Percentiles rank a stretch among this genome's conserved stretches.
phyloP scores from a whole-genome alignment of 2,888 invertebrate species.

The Euzophera pinguis region DNA sequence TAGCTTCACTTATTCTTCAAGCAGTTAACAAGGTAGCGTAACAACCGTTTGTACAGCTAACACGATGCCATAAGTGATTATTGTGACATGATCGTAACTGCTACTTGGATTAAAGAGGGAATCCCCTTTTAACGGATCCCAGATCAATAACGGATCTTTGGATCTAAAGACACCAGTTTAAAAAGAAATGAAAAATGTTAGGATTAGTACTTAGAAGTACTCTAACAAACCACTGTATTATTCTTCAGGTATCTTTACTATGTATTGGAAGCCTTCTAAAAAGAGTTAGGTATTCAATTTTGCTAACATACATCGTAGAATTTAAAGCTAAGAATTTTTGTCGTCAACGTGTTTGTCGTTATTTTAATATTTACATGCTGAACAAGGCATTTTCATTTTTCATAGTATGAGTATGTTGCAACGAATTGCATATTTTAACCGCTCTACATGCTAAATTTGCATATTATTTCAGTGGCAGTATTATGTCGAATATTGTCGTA shows the following conservation, averaged over 20 bases:
- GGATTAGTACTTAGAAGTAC: too few species aligned
- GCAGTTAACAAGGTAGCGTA: not conserved
- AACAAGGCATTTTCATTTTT: not conserved
- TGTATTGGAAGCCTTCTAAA: too few species aligned
- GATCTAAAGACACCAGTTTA: too few species aligned
- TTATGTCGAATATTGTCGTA: not conserved
- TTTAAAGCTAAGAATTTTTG: not conserved
- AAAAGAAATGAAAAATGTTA: too few species aligned
- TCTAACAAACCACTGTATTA: too few species aligned
- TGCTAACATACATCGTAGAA: too few species aligned
- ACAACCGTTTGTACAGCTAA: constrained; percentile 1
- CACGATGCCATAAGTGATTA: not conserved
- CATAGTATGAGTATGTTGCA: not conserved
- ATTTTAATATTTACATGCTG: not conserved
- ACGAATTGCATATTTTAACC: not conserved
- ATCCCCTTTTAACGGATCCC: too few species aligned
- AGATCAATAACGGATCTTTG: too few species aligned
- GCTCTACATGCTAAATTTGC: constrained; percentile 15
- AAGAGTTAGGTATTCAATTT: too few species aligned
- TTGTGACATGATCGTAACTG: not conserved
- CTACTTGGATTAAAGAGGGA: too few species aligned
- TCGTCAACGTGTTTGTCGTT: too few species aligned
- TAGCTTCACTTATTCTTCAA: not conserved
- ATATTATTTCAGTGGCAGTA: constrained; percentile 14
- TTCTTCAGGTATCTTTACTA: too few species aligned